Evolutionary conservation across 2,797 vertebrate genomes (phyloP), one percentile per base, ranked within the genome.

Genomic region (Fratercula arctica): DNA sequence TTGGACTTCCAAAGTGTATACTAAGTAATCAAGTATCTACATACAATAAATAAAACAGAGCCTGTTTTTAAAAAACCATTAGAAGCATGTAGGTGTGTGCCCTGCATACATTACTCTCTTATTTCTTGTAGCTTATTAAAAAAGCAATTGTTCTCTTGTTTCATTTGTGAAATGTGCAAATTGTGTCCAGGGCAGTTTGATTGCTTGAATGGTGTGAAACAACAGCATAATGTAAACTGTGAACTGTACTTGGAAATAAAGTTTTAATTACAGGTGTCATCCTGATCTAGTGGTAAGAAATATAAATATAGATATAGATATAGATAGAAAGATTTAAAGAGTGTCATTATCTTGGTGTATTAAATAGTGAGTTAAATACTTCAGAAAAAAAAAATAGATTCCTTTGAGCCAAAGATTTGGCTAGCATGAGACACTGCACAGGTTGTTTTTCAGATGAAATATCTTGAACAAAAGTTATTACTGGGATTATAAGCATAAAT

Each of bases 191-290:
- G 90, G 84, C 63, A 83, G 41, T 95, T 91, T 89, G 70, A 82
- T 76, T 92, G 45, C 66, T 79, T 83, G 76, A 88, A 89, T 57
- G 31, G 67, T 91, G 69, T 82, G 95, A 96, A 83, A 43, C 74
- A 75, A 18, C 86, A 89, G 76, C 48, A 41, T 84, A n/a, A 9
- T 80, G 72, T 89, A 95, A 96, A 82, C 95, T 94, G 94, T 60
- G 77, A 97, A 91, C n/a, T 59, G 13, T 86, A 89, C 93, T 93
- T 82, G 75, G 91, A 97, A 97, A 93, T 89, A 81, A 93, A 73
- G 11, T 95, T 96, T 95, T 93, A 86, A 94, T 96, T 95, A 59
- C 35, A 75, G 59, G 15, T 85, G 82, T 90, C 68, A 63, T 85
- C 69, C 73, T 82, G 63, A 69, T 76, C 39, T 91, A 88, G 74